Conservation (phyloP, 92 coral and sea anemone genomes). For the Bergia puertoricense region DNA sequence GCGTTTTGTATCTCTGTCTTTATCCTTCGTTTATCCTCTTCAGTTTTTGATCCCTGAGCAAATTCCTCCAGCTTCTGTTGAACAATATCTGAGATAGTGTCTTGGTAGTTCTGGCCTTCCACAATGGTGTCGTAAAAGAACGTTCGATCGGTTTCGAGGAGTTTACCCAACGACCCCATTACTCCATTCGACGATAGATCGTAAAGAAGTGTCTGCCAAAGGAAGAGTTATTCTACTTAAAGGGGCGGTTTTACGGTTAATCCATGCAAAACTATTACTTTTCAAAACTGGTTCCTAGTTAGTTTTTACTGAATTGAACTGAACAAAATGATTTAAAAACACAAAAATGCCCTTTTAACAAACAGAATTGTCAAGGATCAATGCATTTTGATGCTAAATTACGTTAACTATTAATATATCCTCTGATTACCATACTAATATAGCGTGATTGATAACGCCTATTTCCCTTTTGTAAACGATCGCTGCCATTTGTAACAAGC, state of each 20-base stretch:
- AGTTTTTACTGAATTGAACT: no score
- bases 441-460: no score
- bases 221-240: neutral
- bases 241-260: neutral
- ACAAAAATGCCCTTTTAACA: no score
- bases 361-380: no score
- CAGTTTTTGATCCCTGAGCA: slow-evolving; percentile 43
- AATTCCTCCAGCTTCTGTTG: slow-evolving; percentile 46
- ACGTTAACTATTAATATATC: no score
- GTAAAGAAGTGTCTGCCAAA: slow-evolving; percentile 41
- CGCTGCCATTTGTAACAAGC: no score
- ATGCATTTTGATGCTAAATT: no score
- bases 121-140: slow-evolving; percentile 43
- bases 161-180: slow-evolving; percentile 46
- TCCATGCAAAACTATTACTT: no score
- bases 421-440: no score
- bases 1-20: slow-evolving; percentile 49
- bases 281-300: no score
- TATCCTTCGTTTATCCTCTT: slow-evolving; percentile 45
- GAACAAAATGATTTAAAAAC: no score
- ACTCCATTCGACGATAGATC: slow-evolving; percentile 41
- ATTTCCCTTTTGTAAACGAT: no score
- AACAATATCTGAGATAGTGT: slow-evolving; percentile 31
- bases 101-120: slow-evolving; percentile 48
- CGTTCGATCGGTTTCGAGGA: slow-evolving; percentile 52